Base-by-base conservation (phyloP, 2,113 vertebrate genomes). In the Glaucomys volans region DNA sequence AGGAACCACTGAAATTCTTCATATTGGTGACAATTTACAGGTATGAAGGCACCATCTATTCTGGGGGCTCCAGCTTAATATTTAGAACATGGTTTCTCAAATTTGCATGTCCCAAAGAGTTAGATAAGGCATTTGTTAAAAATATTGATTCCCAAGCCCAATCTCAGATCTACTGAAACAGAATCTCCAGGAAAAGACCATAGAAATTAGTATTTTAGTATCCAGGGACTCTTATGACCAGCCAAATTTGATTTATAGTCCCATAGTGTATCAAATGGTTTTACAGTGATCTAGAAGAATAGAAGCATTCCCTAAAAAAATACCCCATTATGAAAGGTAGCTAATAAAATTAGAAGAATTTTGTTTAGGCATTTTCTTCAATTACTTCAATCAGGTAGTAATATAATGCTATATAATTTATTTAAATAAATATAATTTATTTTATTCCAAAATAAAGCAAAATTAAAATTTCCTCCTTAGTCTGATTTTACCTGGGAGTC, bases 21-120 rank as follows among this genome's bases (percentile, higher is more conserved):
- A 90, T 3, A 86, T 4, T 82, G 67, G 7, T 84, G 59, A 81
- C 42, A 81, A 92, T 40, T 74, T 35, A 86, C 22, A 96, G 47
- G 86, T 80, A 94, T 59, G 75, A 80, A 96, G 59, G 82, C 8
- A 91, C 4, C 72, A 67, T 77, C 40, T 82, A 77, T 88, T 79
- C 54, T 28, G 11, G 50, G 30, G 24, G 64, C 12, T 54, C 52
- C 54, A 92, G 76, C 0, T 40, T 64, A 72, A 90, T 37, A 96
- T 75, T 89, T 74, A 92, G 52, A 52, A 94, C 5, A 66, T 20
- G 12, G 28, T 81, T 96, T 95, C 62, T 95, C 47, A 97, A 88
- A 91, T 93, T 37, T 89, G 28, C 30, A 80, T 66, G 62, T 85
- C 18, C 54, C 16, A 62, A 96, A 96, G 72, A 74, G 69, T 89